Percentiles rank a stretch among this genome's conserved stretches.
These are phyloP conservation scores for Euproctis similis DNA, from an alignment of 2,888 invertebrate genomes.

Conservation along the genomic window DNA sequence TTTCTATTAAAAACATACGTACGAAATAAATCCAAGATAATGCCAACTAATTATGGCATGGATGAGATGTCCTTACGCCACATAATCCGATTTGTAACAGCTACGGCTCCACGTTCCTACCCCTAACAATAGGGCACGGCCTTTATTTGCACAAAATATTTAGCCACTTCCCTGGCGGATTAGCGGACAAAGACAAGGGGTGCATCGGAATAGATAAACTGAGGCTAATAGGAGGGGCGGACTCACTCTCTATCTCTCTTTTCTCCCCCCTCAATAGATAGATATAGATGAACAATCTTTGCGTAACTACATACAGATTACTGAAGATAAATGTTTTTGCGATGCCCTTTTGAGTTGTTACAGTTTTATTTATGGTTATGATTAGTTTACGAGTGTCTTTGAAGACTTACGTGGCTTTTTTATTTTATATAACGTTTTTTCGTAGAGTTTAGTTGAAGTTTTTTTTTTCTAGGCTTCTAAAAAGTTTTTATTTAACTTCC, in stretches of 20 bases:
- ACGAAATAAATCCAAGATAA: conserved; percentile 39
- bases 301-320: conserved; percentile 60
- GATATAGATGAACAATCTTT: conserved; percentile 44
- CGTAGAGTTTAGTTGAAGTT: too few species aligned
- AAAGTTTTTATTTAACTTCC: too few species aligned
- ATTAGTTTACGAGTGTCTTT: too few species aligned
- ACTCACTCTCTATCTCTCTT: conserved; percentile 34
- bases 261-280: too few species aligned
- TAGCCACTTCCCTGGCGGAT: conserved; percentile 73
- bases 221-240: conserved; percentile 68
- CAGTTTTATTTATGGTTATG: too few species aligned
- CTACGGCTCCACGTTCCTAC: conserved; percentile 50
- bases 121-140: conserved; percentile 64
- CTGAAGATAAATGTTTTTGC: conserved; percentile 25
- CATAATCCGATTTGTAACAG: conserved; percentile 67
- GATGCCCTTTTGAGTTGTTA: too few species aligned
- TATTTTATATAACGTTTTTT: too few species aligned
- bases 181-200: conserved; percentile 63
- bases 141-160: conserved; percentile 76
- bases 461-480: too few species aligned
- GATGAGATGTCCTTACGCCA: conserved; percentile 52
- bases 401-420: too few species aligned
- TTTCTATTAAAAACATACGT: too few species aligned
- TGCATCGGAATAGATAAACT: conserved; percentile 50
- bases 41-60: conserved; percentile 49